A percentile compares a stretch with the other conserved stretches of the same genome.
These are phyloP conservation scores for Leptura quadrifasciata DNA, from an alignment of 2,888 invertebrate species.

Conservation along the genomic window DNA sequence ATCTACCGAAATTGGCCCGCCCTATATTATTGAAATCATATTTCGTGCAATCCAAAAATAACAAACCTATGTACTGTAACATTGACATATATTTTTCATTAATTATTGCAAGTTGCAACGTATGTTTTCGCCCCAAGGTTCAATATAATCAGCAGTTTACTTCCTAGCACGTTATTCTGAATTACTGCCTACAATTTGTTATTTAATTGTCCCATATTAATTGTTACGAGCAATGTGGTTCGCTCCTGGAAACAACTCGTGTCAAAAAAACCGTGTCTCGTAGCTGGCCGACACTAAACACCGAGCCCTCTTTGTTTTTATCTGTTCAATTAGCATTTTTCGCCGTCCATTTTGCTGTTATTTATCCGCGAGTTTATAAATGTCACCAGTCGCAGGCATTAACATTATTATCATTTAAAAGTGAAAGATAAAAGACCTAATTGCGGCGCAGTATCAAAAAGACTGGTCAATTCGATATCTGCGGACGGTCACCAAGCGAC, in stretches of 20 bases:
- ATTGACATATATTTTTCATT: neutral
- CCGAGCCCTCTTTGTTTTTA: slow-evolving; percentile 22
- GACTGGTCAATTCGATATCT: slow-evolving; percentile 50
- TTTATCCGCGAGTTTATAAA: slow-evolving; percentile 50
- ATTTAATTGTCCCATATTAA: neutral
- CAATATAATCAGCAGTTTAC: neutral
- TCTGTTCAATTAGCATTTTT: slow-evolving; percentile 44
- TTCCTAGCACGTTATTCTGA: neutral
- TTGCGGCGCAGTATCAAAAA: slow-evolving; percentile 59
- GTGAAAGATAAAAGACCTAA: slow-evolving; percentile 57
- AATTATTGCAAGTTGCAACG: neutral
- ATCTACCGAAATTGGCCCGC: too few species aligned
- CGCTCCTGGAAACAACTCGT: neutral
- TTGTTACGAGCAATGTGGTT: neutral
- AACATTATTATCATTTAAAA: slow-evolving; percentile 58
- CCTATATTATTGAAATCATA: too few species aligned
- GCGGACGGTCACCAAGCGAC: slow-evolving; percentile 36
- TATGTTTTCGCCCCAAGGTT: neutral
- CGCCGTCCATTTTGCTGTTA: slow-evolving; percentile 40
- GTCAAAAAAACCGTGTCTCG: neutral
- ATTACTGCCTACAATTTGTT: neutral
- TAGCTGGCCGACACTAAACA: neutral
- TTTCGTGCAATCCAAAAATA: neutral
- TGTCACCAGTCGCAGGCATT: slow-evolving; percentile 52
- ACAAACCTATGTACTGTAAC: neutral